Conservation (phyloP, 2,888 invertebrate genomes). For the Pilophorus perplexus region DNA sequence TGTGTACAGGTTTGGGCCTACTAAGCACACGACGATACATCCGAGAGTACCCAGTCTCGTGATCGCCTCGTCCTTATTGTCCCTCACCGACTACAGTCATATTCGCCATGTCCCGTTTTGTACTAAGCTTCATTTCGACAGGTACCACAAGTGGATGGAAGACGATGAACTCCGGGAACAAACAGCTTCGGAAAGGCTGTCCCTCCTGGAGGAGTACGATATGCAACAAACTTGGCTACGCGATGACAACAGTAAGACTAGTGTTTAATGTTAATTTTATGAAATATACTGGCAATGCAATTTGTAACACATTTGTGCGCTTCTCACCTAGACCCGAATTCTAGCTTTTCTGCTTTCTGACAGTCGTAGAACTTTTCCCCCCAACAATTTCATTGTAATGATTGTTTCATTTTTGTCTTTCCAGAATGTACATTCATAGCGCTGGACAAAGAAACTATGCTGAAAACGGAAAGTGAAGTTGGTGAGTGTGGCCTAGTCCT, state of each 20-base stretch:
- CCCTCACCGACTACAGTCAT: constrained; percentile 10
- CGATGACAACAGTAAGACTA: constrained; percentile 73
- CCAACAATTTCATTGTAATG: no score
- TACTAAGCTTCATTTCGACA: constrained; percentile 51
- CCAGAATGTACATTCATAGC: constrained; percentile 91
- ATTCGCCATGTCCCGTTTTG: neutral
- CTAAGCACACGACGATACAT: no score
- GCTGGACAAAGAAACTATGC: constrained; percentile 62
- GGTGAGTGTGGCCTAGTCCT: no score
- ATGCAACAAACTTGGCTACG: constrained; percentile 88
- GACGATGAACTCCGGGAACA: constrained; percentile 73
- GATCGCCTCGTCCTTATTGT: neutral
- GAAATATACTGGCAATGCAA: neutral
- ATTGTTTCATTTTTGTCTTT: constrained; percentile 49
- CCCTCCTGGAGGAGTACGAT: constrained; percentile 79
- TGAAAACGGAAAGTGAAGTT: constrained; percentile 60
- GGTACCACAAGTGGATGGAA: constrained; percentile 94
- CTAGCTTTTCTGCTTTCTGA: constrained; percentile 19
- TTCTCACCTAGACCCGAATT: no score
- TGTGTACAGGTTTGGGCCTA: no score
- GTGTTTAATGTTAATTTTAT: neutral
- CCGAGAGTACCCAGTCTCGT: no score
- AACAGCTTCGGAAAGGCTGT: constrained; percentile 86
- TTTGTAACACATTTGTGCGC: neutral
- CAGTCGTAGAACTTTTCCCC: no score